Evolutionary conservation across 2,888 invertebrate genomes (phyloP).

Genomic region (Rhabditoides inermis): DNA sequence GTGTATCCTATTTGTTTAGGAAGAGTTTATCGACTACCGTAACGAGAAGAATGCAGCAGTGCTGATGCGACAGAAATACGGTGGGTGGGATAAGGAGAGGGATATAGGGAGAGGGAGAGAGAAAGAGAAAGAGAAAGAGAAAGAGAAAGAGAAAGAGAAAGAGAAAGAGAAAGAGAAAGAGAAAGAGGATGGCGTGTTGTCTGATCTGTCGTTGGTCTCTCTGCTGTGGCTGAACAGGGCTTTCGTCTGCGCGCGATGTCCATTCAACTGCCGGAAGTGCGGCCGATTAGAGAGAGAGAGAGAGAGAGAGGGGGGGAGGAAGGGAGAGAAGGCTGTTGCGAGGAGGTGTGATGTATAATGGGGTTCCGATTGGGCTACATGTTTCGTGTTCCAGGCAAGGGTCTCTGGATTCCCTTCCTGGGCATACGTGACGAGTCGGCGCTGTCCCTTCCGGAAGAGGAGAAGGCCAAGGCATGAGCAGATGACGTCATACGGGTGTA

Average conservation of each 20-base stretch:
- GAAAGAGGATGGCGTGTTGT: not conserved
- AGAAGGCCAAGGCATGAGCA: too few species aligned
- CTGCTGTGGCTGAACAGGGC: not conserved
- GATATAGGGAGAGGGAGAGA: not conserved
- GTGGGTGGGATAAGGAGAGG: conserved; percentile 7
- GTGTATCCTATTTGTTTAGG: conserved; percentile 1
- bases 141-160: not conserved
- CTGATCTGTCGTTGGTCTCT: not conserved
- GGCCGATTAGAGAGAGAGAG: too few species aligned
- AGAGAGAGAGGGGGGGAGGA: not conserved
- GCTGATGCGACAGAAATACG: conserved; percentile 31
- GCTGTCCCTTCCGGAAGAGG: too few species aligned
- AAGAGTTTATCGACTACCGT: conserved; percentile 25
- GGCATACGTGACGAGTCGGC: too few species aligned
- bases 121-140: not conserved
- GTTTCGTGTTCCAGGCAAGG: conserved; percentile 19
- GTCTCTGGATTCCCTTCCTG: conserved; percentile 31
- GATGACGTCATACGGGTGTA: too few species aligned
- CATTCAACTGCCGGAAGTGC: too few species aligned
- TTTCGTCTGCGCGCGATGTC: too few species aligned
- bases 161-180: not conserved
- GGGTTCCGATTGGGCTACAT: too few species aligned
- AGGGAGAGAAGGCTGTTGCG: not conserved
- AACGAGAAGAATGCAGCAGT: conserved; percentile 24
- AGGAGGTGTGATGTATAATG: not conserved